Evolutionary conservation across 2,113 vertebrate genomes (phyloP).

Genomic region (Parus major): DNA sequence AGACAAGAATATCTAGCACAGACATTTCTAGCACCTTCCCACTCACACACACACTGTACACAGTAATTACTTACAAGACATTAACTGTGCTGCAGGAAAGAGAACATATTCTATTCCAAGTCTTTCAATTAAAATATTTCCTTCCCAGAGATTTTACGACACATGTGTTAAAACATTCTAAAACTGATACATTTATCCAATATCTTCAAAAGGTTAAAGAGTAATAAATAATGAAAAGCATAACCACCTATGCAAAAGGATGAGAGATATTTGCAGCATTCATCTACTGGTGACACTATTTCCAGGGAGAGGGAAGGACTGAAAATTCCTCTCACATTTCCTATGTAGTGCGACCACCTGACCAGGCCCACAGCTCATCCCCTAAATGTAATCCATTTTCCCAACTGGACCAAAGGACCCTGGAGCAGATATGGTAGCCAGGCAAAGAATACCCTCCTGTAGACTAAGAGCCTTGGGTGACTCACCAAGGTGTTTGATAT

Average conservation of each 20-base stretch:
- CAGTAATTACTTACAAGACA: background rate
- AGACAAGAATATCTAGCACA: background rate
- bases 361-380: background rate
- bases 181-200: background rate
- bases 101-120: background rate
- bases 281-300: background rate
- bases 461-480: background rate
- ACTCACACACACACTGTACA: background rate
- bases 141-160: background rate
- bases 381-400: background rate
- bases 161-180: background rate
- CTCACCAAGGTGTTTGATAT: background rate
- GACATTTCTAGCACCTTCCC: background rate
- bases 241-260: background rate
- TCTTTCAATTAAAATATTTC: background rate
- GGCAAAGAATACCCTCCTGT: background rate
- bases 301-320: background rate
- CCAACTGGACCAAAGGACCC: background rate
- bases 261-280: background rate
- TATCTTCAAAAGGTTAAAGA: background rate
- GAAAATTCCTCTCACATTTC: background rate
- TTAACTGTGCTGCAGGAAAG: background rate
- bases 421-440: fast-evolving
- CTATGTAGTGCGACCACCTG: background rate
- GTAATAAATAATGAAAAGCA: background rate